A percentile compares a stretch with the other conserved stretches of the same genome.
These are phyloP conservation scores for Capromys pilorides DNA, from an alignment of 2,797 vertebrate genomes.

Conservation along the genomic window DNA sequence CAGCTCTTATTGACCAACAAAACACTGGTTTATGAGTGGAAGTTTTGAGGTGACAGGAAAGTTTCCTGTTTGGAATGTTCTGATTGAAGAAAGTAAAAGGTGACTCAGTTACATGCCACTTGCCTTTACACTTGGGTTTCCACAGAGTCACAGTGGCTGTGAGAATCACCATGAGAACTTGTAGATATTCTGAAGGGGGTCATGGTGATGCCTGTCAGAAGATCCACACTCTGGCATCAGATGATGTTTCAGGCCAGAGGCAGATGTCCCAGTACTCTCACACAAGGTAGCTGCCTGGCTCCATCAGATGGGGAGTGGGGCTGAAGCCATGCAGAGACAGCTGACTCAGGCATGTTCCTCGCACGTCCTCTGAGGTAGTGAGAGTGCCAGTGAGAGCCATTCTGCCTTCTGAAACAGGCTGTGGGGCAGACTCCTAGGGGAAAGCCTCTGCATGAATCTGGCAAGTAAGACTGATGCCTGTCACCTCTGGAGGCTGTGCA, in stretches of 20 bases:
- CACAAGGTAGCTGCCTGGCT: not conserved
- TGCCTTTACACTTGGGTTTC: not conserved
- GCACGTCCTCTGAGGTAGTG: not conserved
- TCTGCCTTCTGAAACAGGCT: not conserved
- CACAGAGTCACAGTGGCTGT: not conserved
- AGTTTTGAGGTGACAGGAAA: not conserved
- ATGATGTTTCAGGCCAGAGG: not conserved
- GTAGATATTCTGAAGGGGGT: not conserved
- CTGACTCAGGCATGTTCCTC: not conserved
- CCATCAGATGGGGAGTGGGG: not conserved
- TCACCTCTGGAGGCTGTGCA: not conserved
- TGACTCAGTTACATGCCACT: not conserved
- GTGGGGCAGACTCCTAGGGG: not conserved
- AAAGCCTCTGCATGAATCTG: not conserved
- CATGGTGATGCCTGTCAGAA: not conserved
- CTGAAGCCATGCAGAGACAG: not conserved
- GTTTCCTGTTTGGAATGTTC: not conserved
- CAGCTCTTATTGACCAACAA: not conserved
- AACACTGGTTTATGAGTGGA: not conserved
- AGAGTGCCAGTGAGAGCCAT: not conserved
- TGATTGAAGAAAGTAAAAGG: not conserved
- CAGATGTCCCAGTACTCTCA: not conserved
- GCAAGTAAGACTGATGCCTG: not conserved
- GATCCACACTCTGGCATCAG: not conserved
- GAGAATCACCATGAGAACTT: not conserved